phyloP scores from a whole-genome alignment of 2,797 vertebrate species.

The Pseudochirops corinnae region DNA sequence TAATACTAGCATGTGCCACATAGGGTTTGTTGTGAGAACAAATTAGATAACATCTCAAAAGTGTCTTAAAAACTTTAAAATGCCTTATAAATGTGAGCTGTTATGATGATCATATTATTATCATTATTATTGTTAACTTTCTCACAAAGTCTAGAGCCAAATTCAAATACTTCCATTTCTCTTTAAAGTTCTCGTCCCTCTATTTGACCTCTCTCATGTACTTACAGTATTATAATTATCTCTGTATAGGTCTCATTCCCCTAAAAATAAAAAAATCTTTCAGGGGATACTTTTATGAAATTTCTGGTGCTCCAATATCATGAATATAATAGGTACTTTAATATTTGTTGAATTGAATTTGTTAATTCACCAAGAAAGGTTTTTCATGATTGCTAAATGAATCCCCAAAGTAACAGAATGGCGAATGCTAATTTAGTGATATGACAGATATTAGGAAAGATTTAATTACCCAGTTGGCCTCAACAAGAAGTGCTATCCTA shows the following conservation, averaged over 20 bases:
- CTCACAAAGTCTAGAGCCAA: background rate
- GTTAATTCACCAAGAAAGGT: background rate
- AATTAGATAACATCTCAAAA: background rate
- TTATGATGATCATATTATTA: too few species aligned
- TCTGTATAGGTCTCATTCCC: background rate
- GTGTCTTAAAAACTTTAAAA: background rate
- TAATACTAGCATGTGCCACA: background rate
- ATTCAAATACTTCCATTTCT: background rate
- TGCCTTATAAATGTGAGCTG: background rate
- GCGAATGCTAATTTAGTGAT: background rate
- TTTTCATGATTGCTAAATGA: background rate
- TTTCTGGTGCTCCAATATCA: background rate
- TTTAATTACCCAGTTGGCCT: background rate
- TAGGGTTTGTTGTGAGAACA: background rate
- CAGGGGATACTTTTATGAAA: background rate
- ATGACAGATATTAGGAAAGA: background rate
- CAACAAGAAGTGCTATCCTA: constrained; percentile 75
- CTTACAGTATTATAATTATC: background rate
- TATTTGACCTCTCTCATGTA: background rate
- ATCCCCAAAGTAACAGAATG: background rate
- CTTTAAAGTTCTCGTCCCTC: background rate
- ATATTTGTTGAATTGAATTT: background rate
- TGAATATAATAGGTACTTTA: background rate
- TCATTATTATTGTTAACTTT: background rate
- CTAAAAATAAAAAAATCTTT: background rate